phyloP scores from a whole-genome alignment of 30 jellyfish, hydroid and myxozoan genomes.

The Pelagia noctiluca region DNA sequence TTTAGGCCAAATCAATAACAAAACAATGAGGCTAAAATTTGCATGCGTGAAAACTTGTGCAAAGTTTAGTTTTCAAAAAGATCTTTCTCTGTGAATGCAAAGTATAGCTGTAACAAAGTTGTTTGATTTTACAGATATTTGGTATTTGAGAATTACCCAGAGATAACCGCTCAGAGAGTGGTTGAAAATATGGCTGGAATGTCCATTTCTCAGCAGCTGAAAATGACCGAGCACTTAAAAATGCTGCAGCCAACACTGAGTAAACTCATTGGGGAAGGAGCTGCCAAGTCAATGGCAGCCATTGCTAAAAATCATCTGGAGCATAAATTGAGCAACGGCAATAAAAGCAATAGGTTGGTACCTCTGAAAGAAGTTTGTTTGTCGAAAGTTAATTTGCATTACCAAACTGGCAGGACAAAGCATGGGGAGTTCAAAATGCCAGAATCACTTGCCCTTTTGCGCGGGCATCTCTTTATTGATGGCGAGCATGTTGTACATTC shows the following conservation, averaged over 20 bases:
- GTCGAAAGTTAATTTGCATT: slow-evolving; percentile 27
- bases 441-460: slow-evolving; percentile 12
- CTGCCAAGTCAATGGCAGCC: slow-evolving; percentile 59
- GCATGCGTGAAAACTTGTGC: too few relatives aligned
- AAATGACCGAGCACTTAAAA: slow-evolving; percentile 19
- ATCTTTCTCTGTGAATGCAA: too few relatives aligned
- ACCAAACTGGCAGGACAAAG: slow-evolving; percentile 35
- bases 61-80: too few relatives aligned
- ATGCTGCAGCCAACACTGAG: slow-evolving; percentile 46
- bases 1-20: too few relatives aligned
- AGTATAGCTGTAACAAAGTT: too few relatives aligned
- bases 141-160: slow-evolving; percentile 51
- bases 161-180: slow-evolving; percentile 33
- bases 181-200: slow-evolving; percentile 48
- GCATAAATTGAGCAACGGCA: not conserved
- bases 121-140: too few relatives aligned
- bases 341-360: not conserved
- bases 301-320: slow-evolving; percentile 24
- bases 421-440: slow-evolving; percentile 56
- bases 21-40: too few relatives aligned
- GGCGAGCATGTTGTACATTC: slow-evolving; percentile 37
- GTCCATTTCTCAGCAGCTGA: slow-evolving; percentile 35
- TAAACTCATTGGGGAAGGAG: slow-evolving; percentile 49
- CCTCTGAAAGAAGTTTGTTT: slow-evolving; percentile 31
- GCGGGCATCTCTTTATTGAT: slow-evolving; percentile 55